A percentile compares a stretch with the other conserved stretches of the same genome.
Conservation (phyloP, 2,888 invertebrate genomes). For the Zygogramma bicolorata region DNA sequence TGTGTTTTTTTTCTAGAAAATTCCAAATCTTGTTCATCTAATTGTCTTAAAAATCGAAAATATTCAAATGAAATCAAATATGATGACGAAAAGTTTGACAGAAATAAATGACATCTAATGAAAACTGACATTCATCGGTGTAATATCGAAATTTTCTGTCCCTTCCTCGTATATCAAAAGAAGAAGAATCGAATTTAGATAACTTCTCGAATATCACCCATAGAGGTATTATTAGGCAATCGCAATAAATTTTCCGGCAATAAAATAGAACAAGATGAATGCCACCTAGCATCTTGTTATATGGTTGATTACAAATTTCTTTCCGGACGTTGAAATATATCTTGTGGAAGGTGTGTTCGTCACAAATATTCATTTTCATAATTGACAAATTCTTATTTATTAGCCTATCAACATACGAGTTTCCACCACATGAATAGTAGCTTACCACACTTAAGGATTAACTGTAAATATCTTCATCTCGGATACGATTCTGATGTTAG, state of each 20-base stretch:
- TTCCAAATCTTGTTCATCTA: too few species aligned
- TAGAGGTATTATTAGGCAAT: neutral
- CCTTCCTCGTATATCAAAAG: neutral
- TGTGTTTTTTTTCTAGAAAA: too few species aligned
- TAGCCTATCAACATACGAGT: slow-evolving; percentile 28
- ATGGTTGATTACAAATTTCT: slow-evolving; percentile 22
- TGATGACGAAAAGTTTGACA: too few species aligned
- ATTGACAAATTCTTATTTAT: slow-evolving; percentile 35
- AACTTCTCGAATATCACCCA: neutral
- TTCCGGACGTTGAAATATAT: slow-evolving; percentile 31
- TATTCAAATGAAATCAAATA: too few species aligned
- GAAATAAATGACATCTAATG: too few species aligned
- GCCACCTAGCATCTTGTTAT: slow-evolving; percentile 25
- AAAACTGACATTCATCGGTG: too few species aligned
- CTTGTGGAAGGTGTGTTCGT: slow-evolving; percentile 24
- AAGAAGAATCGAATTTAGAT: too few species aligned
- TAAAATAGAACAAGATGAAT: slow-evolving; percentile 17
- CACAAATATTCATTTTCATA: slow-evolving; percentile 35
- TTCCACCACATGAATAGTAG: slow-evolving; percentile 20
- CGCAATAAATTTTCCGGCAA: slow-evolving; percentile 6
- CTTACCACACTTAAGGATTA: slow-evolving; percentile 23
- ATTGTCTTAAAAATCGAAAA: too few species aligned
- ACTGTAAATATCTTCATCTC: slow-evolving; percentile 31
- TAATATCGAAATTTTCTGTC: too few species aligned
- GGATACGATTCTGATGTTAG: slow-evolving; percentile 20